Base-by-base conservation (phyloP, 2,888 invertebrate genomes). In the Scelioninae gen. 1 region DNA sequence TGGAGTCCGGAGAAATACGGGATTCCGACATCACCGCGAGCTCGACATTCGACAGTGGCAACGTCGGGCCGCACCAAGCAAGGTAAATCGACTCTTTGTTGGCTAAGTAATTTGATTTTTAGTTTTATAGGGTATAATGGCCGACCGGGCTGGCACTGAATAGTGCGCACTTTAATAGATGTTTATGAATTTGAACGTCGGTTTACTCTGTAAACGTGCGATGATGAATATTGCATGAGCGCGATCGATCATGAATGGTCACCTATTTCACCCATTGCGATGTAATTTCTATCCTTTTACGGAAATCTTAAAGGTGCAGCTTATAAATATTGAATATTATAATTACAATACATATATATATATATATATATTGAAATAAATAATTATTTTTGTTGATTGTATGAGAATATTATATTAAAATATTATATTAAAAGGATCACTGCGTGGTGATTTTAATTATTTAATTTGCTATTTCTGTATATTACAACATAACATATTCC, bases 1-100 rank as follows among this genome's bases (percentile, higher is more conserved):
- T 95, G 95, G 94, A 95, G 91, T 93, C 94, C 53, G 94, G 94
- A 53, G 93, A 92, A 81, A 95, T 95, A 85, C 93, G 93, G 83
- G 94, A 95, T 91, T 93, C 93, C 84, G 94, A 95, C 90, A 94
- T 95, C 89, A 93, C 94, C 15, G 95, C 95, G 82, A 95, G 95
- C 87, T 95, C 95, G 53, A 94, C 94, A 83, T 95, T 94, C 91
- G 95, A 95, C 90, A 92, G 93, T 86, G 94, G 94, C 84, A 94
- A 94, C 87, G 95, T 95, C 68, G 95, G 95, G 75, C 95, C 95
- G 34, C 93, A 94, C 86, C 94, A 94, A 88, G 95, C 94, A 85
- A 94, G 95, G 95, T 95, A 91, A 93, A 91, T 72, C 32, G 32
- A 47, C 32, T 49, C 51, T 69, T 77, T 69, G 38, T 69, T 63